Conservation (phyloP, 2,797 vertebrate genomes). For the Lates japonicus region DNA sequence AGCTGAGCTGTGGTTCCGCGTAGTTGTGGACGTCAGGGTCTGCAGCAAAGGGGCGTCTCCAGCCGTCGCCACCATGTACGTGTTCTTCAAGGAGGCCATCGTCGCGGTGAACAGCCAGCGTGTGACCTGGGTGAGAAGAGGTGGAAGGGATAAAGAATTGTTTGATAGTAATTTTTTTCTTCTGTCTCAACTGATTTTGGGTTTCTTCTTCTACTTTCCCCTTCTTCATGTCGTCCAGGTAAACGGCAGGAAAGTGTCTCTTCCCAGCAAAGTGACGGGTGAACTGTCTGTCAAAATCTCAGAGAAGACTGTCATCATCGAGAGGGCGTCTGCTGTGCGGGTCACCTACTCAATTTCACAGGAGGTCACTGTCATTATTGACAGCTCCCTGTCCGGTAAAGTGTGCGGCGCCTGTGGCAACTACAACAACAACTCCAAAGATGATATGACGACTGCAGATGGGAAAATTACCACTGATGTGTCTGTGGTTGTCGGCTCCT, state of each 20-base stretch:
- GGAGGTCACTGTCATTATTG: conserved; percentile 74
- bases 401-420: conserved; percentile 88
- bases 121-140: conserved; percentile 85
- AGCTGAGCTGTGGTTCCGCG: conserved; percentile 82
- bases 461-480: conserved; percentile 65
- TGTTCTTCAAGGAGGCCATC: conserved; percentile 75
- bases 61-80: conserved; percentile 61
- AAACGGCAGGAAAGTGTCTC: conserved; percentile 79
- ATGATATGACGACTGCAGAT: conserved; percentile 76
- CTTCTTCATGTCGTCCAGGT: conserved; percentile 68
- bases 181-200: not conserved
- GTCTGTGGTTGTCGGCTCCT: conserved; percentile 72
- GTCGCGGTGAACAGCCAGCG: conserved; percentile 80
- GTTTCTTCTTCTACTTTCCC: not conserved
- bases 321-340: conserved; percentile 66
- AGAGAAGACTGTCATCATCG: conserved; percentile 70
- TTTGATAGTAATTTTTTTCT: not conserved
- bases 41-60: conserved; percentile 56
- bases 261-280: conserved; percentile 70
- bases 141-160: not conserved
- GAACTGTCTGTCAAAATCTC: conserved; percentile 68
- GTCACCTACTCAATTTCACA: conserved; percentile 77
- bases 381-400: conserved; percentile 58
- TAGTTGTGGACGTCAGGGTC: conserved; percentile 80
- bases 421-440: conserved; percentile 78